phyloP scores from a whole-genome alignment of 2,113 vertebrate genomes.

The Sebastes fasciatus region DNA sequence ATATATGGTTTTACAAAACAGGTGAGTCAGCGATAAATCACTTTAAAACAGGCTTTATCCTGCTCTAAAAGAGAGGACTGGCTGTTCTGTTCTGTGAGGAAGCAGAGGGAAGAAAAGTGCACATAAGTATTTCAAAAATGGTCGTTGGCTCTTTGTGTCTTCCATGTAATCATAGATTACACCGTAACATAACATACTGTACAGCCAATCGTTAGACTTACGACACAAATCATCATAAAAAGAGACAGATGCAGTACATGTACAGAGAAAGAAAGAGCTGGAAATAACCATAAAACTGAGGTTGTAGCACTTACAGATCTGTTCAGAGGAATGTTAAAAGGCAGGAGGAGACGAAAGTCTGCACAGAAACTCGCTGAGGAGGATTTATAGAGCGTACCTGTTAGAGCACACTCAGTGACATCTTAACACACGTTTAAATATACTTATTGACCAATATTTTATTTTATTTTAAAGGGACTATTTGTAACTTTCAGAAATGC shows the following conservation, averaged over 20 bases:
- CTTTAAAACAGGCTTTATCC: conserved; percentile 28
- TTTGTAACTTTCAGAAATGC: too few species aligned
- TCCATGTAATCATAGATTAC: conserved; percentile 26
- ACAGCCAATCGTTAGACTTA: background rate
- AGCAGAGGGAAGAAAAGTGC: conserved; percentile 11
- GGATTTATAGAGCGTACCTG: conserved; percentile 66
- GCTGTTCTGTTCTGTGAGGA: conserved; percentile 13
- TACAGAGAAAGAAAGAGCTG: conserved; percentile 36
- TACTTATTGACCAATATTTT: background rate
- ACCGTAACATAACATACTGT: background rate
- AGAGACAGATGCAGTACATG: conserved; percentile 12
- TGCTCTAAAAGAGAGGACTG: background rate
- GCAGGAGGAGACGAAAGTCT: conserved; percentile 42
- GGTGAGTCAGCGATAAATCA: conserved; percentile 23
- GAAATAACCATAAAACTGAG: conserved; percentile 33
- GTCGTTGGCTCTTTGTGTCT: background rate
- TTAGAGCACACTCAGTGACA: background rate
- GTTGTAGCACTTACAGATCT: conserved; percentile 38
- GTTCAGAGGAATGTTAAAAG: conserved; percentile 67
- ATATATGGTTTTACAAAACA: conserved; percentile 4
- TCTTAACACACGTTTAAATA: background rate
- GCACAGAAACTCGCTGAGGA: conserved; percentile 22
- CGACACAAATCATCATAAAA: conserved; percentile 43
- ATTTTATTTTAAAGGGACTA: background rate
- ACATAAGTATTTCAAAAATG: conserved; percentile 23